Evolutionary conservation across 2,888 invertebrate species (phyloP).

Genomic region (Eilema caniola): DNA sequence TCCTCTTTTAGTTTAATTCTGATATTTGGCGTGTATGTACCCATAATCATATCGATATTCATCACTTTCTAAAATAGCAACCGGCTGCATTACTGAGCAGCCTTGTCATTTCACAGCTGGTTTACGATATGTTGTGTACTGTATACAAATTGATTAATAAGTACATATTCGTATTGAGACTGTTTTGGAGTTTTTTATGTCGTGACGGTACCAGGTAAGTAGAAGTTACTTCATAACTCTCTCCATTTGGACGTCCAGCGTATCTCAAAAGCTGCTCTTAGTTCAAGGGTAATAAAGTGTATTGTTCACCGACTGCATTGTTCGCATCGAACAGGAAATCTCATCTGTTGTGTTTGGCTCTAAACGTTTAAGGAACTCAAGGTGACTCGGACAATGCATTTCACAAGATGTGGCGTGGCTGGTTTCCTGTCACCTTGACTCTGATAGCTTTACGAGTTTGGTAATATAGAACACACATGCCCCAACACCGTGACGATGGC

Average conservation of each 20-base stretch:
- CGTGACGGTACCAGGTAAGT: background rate
- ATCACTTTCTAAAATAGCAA: constrained; percentile 5
- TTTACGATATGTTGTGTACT: background rate
- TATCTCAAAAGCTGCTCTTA: background rate
- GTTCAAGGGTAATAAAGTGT: constrained; percentile 10
- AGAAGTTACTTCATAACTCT: background rate
- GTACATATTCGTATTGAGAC: background rate
- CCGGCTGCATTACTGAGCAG: background rate
- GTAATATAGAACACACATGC: background rate
- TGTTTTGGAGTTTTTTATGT: background rate
- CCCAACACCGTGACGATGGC: background rate
- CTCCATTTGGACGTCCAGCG: background rate
- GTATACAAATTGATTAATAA: constrained; percentile 9
- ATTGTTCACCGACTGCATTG: constrained; percentile 17
- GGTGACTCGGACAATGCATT: constrained; percentile 24
- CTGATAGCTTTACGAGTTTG: background rate
- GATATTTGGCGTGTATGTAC: background rate
- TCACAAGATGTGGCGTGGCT: constrained; percentile 10
- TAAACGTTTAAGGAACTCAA: constrained; percentile 16
- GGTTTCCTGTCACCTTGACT: constrained; percentile 15
- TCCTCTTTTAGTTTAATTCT: background rate
- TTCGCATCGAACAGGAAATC: constrained; percentile 22
- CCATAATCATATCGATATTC: background rate
- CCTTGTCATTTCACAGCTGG: constrained; percentile 9
- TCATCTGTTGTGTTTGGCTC: constrained; percentile 17